A percentile compares a stretch with the other conserved stretches of the same genome.
Conservation (phyloP, 2,888 invertebrate species). For the Drosophila pegasa region DNA sequence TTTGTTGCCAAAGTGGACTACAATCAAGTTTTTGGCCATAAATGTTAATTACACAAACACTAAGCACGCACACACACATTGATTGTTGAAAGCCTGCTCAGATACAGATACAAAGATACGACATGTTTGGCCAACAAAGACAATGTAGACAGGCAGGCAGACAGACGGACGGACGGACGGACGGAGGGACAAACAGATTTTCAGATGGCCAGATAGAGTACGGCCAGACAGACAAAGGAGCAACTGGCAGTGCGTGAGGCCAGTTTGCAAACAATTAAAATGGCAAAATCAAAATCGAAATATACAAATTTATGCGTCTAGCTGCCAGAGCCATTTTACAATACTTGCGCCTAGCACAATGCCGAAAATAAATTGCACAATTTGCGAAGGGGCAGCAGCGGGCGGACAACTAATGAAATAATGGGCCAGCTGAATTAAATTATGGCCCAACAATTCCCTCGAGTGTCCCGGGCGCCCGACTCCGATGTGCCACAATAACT, state of each 20-base stretch:
- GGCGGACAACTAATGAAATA: conserved; percentile 70
- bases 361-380: conserved; percentile 63
- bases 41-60: conserved; percentile 66
- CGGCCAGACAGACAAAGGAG: conserved; percentile 43
- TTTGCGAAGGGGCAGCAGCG: conserved; percentile 11
- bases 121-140: conserved; percentile 65
- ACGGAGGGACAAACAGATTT: neutral
- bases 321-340: conserved; percentile 64
- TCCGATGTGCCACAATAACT: conserved; percentile 71
- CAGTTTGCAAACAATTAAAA: conserved; percentile 76
- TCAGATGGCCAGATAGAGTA: conserved; percentile 6
- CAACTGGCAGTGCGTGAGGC: conserved; percentile 50
- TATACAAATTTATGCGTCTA: conserved; percentile 77
- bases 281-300: conserved; percentile 78
- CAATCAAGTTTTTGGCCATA: conserved; percentile 56
- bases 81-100: conserved; percentile 54
- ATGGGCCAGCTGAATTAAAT: conserved; percentile 73
- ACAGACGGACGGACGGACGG: conserved; percentile 8
- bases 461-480: conserved; percentile 37
- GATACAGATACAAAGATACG: conserved; percentile 69
- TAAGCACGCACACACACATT: conserved; percentile 23
- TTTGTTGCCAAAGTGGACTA: conserved; percentile 5
- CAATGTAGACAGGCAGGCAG: conserved; percentile 41
- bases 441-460: conserved; percentile 69
- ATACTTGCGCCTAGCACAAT: conserved; percentile 43